Evolutionary conservation across 2,888 invertebrate species (phyloP), one percentile per base, ranked within the genome.

Genomic region (Microctonus brassicae): DNA sequence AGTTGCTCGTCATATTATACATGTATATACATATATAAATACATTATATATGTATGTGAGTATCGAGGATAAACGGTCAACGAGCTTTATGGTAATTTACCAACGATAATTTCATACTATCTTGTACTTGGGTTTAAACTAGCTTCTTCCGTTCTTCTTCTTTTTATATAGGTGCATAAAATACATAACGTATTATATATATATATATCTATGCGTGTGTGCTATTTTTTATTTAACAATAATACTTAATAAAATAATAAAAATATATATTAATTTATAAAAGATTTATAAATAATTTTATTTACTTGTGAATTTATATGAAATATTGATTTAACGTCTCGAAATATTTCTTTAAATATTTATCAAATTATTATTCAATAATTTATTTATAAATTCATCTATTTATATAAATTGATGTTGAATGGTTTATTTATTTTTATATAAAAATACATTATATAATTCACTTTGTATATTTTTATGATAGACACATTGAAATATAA

Each of bases 31-130:
- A 60, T 33, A 33, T 60, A 20, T 33, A 29, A 17, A 47, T 29
- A 26, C n/a, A n/a, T n/a, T n/a, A n/a, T n/a, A n/a, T 39, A 39
- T 62, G 22, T 26, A n/a, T 22, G n/a, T 64, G 47, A 47, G 47
- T 33, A 65, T 55, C n/a, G 65, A 34, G 34, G 11, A 34, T 52
- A 55, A 55, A 65, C 52, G 53, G 55, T 65, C 65, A 65, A 55
- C 65, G 65, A 65, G 65, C 55, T 55, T 65, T 34, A 65, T 55
- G 20, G 65, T 65, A 65, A 65, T 65, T 55, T 47, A 47, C 17
- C 33, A n/a, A 33, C 53, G 65, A 64, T 64, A 64, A 64, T 64
- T 64, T 33, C 29, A 65, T 55, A 65, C 36, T 53, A 65, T 65
- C 55, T 34, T 22, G 24, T 57, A 29, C 34, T 53, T 29, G 53